Base-by-base conservation (phyloP, 2,113 vertebrate species). In the Sciurus niger region DNA sequence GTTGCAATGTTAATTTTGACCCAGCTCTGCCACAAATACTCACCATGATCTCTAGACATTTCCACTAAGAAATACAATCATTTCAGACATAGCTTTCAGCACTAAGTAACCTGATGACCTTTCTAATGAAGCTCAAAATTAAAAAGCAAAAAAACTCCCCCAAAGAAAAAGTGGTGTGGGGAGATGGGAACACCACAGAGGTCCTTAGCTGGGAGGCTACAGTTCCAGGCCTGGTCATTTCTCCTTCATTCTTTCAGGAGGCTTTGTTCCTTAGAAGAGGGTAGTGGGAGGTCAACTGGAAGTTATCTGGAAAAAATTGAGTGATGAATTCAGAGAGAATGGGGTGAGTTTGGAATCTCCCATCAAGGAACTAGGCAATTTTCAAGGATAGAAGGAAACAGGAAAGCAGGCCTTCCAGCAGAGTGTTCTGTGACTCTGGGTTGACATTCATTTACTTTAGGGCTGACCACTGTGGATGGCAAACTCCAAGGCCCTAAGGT, bases 1-100 rank as follows among this genome's bases (percentile, higher is more conserved):
- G 73, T 92, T 96, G 97, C 97, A 98, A 97, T 98, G 98, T 98
- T 98, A 98, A 98, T 99, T 98, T 97, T 88, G 6, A 97, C 80
- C 92, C 83, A 97, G 55, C 89, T 97, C 74, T 98, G 96, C 93
- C 96, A 98, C 95, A 98, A 98, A 97, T 96, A 98, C 93, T 97
- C 91, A 95, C 77, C 22, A 82, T 98, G 97, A 98, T 98, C 87
- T 78, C 95, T 72, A 97, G 97, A 98, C 96, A 95, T 98, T 98
- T 98, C 96, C 34, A 74, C 96, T 55, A 63, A 93, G 84, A 96
- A 97, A 97, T 48, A 96, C 9, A 97, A 93, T 94, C 65, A 84
- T 97, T 97, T 84, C 85, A 97, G 92, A 95, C 51, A 67, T 94
- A 1, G 5, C 46, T 97, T 96, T 98, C 96, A 94, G 93, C 82